Base-by-base conservation (phyloP, 2,113 vertebrate genomes). In the Nothobranchius furzeri region DNA sequence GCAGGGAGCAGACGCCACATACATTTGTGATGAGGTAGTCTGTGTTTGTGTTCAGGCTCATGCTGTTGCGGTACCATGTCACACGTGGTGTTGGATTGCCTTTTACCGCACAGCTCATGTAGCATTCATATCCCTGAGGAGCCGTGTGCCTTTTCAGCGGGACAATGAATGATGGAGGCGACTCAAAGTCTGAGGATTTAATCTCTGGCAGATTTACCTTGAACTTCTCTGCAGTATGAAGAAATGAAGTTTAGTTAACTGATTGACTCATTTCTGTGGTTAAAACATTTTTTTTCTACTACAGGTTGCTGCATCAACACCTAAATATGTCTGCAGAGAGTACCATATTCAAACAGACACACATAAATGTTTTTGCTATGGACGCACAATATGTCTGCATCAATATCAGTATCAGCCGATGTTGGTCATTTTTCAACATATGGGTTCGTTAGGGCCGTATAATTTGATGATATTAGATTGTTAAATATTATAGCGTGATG, bases 1-100 rank as follows among this genome's bases (percentile, higher is more conserved):
- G 64, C 74, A 98, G 76, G 9, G 93, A 96, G 85, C 96, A 98
- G 56, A 98, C 93, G 0, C 96, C 96, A 12, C 94, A 93, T 30
- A 93, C 77, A 0, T 96, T 94, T 0, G 87, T 95, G 78, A 93
- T 92, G 79, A 92, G 89, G 68, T 93, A 94, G 12, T 87, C 66
- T 0, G 90, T 84, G 66, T 93, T 87, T 1, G 76, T 88, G 74
- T 90, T 94, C 68, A 98, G 87, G 85, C 90, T 93, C 56, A 90
- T 82, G 7, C 68, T 79, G 58, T 95, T 81, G 71, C 82, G 91
- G 85, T 93, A 95, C 96, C 96, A 98, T 0, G 92, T 94, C 70
- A 98, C 70, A 0, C 66, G 91, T 0, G 96, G 96, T 0, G 48
- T 4, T 0, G 96, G 96, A 1, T 92, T 70, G 7, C 96, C 96